Evolutionary conservation across 2,888 invertebrate genomes (phyloP), one percentile per base, ranked within the genome.

Genomic region (Crossocerus cetratus): DNA sequence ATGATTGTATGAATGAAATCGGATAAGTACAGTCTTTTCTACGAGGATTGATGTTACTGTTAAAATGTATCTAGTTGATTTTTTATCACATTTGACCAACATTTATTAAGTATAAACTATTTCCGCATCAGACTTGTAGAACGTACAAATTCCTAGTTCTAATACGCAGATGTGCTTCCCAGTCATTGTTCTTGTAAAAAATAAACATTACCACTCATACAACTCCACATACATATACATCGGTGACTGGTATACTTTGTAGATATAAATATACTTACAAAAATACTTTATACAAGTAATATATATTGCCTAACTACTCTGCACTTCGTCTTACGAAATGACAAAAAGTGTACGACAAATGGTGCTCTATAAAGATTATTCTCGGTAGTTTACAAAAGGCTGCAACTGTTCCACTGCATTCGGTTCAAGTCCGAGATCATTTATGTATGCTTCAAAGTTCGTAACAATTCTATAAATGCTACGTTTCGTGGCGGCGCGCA

Each of bases 401-500:
- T 94, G 93, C 78, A 96, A 89, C 70, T 94, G 93, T 70, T 92
- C 90, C 82, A 93, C 88, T 72, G 93, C 92, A 65, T 93, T 93
- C 58, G 92, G 91, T 80, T 93, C 92, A 22, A 95, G 86, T 55
- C 93, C 92, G 80, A 96, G 91, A 86, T 95, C 95, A 84, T 92
- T 91, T 63, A 96, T 92, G 85, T 94, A 95, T 67, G 93, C 92
- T 3, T 93, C 93, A 87, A 95, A 96, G 64, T 92, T 92, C 54
- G 92, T 91, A 64, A 93, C 92, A 85, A 95, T 94, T 87, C 93
- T 93, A 88, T 94, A 96, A 67, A 96, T 92, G 89, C 95, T 95
- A 74, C 95, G 92, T 84, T 94, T 95, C 0, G 94, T 92, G 42
- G 95, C 93, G 74, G 93, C 93, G 65, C 93, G 92, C 5, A 95